These are phyloP conservation scores for Lycorma delicatula DNA, from an alignment of 1,140 invertebrate species.

Conservation along the genomic window DNA sequence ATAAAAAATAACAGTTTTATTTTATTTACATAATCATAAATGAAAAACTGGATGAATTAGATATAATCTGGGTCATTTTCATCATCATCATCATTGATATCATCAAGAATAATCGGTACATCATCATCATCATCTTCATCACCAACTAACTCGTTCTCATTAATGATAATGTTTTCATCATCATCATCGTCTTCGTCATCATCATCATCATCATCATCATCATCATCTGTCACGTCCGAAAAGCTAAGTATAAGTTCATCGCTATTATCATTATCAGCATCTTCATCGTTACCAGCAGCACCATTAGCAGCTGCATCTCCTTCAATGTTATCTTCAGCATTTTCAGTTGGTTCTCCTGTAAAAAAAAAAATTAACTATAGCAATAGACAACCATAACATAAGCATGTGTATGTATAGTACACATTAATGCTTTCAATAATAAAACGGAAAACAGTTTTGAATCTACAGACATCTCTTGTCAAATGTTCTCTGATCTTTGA, in stretches of 20 bases:
- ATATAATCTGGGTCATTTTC: too few species aligned
- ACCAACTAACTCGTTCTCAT: conserved; percentile 24
- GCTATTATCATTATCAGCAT: conserved; percentile 17
- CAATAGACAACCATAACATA: background rate
- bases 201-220: conserved; percentile 21
- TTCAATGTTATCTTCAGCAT: background rate
- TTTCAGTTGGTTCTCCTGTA: background rate
- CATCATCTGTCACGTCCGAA: conserved; percentile 12
- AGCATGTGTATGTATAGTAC: background rate
- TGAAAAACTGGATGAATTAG: too few species aligned
- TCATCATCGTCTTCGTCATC: conserved; percentile 23
- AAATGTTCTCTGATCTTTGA: too few species aligned
- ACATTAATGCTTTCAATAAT: too few species aligned
- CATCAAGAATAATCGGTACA: background rate
- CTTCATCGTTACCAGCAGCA: background rate
- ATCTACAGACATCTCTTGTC: too few species aligned
- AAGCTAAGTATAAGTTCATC: conserved; percentile 12
- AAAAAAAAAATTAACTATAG: background rate
- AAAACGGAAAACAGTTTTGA: too few species aligned
- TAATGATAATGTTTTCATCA: conserved; percentile 24
- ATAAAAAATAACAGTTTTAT: too few species aligned
- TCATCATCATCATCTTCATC: conserved; percentile 21
- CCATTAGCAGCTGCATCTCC: background rate
- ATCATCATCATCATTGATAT: conserved; percentile 18
- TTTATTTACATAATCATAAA: too few species aligned